Base-by-base conservation (phyloP, 2,797 vertebrate genomes). In the Podarcis lilfordi region DNA sequence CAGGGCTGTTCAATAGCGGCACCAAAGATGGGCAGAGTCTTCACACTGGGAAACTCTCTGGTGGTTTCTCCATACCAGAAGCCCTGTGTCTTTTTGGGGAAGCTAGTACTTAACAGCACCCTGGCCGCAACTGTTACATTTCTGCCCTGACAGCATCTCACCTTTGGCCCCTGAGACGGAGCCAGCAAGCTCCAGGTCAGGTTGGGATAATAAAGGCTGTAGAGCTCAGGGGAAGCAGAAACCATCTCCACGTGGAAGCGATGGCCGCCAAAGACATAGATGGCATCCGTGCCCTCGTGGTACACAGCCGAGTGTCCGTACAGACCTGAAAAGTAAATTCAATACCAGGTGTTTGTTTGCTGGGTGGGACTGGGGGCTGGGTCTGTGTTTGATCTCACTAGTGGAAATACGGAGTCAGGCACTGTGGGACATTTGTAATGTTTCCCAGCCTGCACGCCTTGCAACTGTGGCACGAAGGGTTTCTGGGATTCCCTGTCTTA, bases 291-390 rank as follows among this genome's bases (percentile, higher is more conserved):
- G 91, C 97, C 97, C 92, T 98, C 97, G 9, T 99, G 98, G 95
- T 99, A 99, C n/a, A 98, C 97, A 0, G 98, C 98, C 0, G 98
- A 98, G 92, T 99, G 98, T 4, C 98, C 98, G 3, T 99, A 99
- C 89, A 98, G 97, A 90, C 98, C 98, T 99, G 86, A 55, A 23
- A 43, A 29, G 3, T 1, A 59, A 64, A 17, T 29, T 29, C 27
- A 61, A 19, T 9, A 35, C 6, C 35, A 17, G 17, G 13, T 40
- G 13, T 19, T 8, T 13, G 61, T 82, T 29, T 71, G 3, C 17
- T 11, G 9, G 13, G n/a, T n/a, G 43, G 68, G 4, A 1, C 5
- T 9, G 40, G 17, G 19, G 32, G 5, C 21, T 1, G n/a, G n/a
- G 8, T 13, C 2, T 5, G 21, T 64, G 17, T 10, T 19, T 68